Base-by-base conservation (phyloP, 1,140 invertebrate species). In the Drosophila teissieri region DNA sequence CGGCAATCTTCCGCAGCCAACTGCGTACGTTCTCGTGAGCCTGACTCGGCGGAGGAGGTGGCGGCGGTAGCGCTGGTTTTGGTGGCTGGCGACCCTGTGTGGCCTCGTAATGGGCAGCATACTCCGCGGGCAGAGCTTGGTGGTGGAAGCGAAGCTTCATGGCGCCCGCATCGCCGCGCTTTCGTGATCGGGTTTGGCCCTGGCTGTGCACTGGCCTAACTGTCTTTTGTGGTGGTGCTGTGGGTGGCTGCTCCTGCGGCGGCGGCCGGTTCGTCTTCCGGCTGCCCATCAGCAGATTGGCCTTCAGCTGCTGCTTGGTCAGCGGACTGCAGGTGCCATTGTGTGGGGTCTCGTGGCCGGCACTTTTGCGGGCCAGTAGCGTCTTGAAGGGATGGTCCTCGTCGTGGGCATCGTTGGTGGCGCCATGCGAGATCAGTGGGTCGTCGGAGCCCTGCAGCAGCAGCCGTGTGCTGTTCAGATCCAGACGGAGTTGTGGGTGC, bases 71-170 rank as follows among this genome's bases (percentile, higher is more conserved):
- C 11, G 48, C 91, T 7, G 72, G 34, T 39, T 34, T 15, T 24
- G 54, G 2, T 34, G 31, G 78, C 73, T 77, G 72, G 44, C 89
- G 74, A 2, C 94, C 94, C n/a, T 96, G 91, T 0, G 95, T 94
- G 12, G 95, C 95, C 88, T 96, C 96, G 92, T 96, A 96, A 80
- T 96, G 96, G 79, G 96, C 95, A 36, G 96, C 93, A 76, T 96
- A 97, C 78, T 96, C 96, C 2, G 95, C 95, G 0, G 96, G 96
- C 42, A 97, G 89, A 0, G 96, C 96, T 89, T 96, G 96, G 78
- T 97, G 96, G 77, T 97, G 96, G 80, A 97, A 97, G 79, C 96
- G 96, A 8, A 97, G 92, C 85, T 96, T 96, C 94, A 96, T 95
- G 72, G 95, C 92, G 68, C 84, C 83, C 11, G 54, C 27, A 1